Evolutionary conservation across 2,888 invertebrate species (phyloP).

Genomic region (Cheilosia soror): DNA sequence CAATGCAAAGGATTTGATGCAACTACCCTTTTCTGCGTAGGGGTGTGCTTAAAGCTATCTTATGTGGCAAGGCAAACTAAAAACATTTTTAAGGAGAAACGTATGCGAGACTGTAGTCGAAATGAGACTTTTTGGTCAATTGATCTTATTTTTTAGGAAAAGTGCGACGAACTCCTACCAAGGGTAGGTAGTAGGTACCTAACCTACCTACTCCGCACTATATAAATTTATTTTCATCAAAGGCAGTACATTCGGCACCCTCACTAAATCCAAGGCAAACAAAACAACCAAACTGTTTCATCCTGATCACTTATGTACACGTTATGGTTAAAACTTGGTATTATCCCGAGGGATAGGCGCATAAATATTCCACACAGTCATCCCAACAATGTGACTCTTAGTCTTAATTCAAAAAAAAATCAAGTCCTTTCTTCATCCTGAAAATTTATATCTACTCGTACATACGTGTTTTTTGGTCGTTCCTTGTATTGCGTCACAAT

Average conservation of each 20-base stretch:
- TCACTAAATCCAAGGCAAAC: not conserved
- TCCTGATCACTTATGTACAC: slow-evolving; percentile 33
- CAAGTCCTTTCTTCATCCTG: not conserved
- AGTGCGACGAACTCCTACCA: no score
- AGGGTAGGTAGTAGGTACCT: no score
- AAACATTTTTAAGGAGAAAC: not conserved
- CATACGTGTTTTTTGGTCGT: not conserved
- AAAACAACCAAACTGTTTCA: not conserved
- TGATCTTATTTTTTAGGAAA: no score
- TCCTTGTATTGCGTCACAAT: not conserved
- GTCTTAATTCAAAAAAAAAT: slow-evolving; percentile 33
- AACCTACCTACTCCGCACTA: no score
- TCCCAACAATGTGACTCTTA: slow-evolving; percentile 28
- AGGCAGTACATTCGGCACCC: no score
- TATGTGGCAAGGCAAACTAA: not conserved
- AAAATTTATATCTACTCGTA: not conserved
- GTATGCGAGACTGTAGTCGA: no score
- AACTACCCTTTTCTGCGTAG: no score
- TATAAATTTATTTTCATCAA: no score
- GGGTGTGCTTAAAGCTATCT: no score
- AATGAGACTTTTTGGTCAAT: no score
- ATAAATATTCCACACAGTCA: slow-evolving; percentile 26
- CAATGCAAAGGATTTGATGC: not conserved
- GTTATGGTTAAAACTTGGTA: slow-evolving; percentile 43
- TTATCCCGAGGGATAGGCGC: slow-evolving; percentile 6